phyloP scores from a whole-genome alignment of 1,140 invertebrate genomes.

The Trichomalopsis sarcophagae region DNA sequence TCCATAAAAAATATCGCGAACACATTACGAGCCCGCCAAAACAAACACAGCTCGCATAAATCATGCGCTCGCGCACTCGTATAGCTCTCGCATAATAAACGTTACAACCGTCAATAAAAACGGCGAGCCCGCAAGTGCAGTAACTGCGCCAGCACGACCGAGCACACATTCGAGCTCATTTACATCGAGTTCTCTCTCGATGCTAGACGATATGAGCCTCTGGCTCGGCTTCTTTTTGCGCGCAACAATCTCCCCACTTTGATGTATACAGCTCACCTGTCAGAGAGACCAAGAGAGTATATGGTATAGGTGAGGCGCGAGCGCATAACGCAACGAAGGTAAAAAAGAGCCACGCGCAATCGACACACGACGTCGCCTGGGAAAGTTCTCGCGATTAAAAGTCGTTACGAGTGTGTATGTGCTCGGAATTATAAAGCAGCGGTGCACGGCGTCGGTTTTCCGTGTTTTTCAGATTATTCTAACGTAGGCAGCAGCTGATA shows the following conservation, averaged over 20 bases:
- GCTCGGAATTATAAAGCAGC: background rate
- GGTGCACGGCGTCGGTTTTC: background rate
- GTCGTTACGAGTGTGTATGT: constrained; percentile 13
- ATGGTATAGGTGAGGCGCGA: background rate
- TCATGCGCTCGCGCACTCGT: background rate
- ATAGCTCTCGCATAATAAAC: background rate
- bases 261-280: background rate
- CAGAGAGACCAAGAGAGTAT: background rate
- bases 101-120: background rate
- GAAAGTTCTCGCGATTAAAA: constrained; percentile 49
- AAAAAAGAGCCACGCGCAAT: constrained; percentile 15
- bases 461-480: background rate
- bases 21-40: background rate
- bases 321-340: constrained; percentile 3
- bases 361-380: constrained; percentile 22
- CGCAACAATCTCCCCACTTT: background rate
- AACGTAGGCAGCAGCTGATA: no score
- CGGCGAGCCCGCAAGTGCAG: background rate
- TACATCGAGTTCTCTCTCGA: background rate
- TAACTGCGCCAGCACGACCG: background rate
- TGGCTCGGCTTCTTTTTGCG: background rate
- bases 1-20: background rate
- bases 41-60: background rate
- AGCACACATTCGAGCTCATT: background rate
- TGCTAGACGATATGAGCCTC: background rate